Conservation (phyloP, 2,888 invertebrate species). For the Aleiodes alternator region DNA sequence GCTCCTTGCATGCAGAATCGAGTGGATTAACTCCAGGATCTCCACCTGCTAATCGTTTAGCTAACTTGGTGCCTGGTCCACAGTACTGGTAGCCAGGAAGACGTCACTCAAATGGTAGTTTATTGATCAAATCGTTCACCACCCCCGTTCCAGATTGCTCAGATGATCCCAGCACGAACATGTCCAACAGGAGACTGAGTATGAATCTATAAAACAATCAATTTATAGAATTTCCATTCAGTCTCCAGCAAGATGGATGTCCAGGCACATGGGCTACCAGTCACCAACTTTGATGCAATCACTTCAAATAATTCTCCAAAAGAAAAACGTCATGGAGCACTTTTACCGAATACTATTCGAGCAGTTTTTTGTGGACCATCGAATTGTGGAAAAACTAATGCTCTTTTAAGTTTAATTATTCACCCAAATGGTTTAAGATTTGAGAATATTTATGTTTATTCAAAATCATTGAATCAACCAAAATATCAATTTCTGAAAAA, state of each 20-base stretch:
- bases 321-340: too few relatives aligned
- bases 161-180: conserved; percentile 19
- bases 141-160: neutral
- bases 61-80: conserved; percentile 54
- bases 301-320: too few relatives aligned
- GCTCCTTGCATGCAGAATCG: conserved; percentile 66
- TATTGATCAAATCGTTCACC: conserved; percentile 44
- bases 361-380: too few relatives aligned
- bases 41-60: conserved; percentile 53
- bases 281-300: neutral
- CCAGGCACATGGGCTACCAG: neutral
- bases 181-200: neutral
- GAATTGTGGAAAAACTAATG: too few relatives aligned
- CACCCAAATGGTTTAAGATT: too few relatives aligned
- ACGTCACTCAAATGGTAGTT: conserved; percentile 22
- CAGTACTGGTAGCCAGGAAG: too few relatives aligned
- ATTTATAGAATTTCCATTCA: neutral
- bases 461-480: too few relatives aligned
- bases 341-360: too few relatives aligned
- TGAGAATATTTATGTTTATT: too few relatives aligned
- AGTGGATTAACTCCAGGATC: conserved; percentile 54
- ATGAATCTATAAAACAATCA: neutral
- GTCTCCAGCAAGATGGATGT: neutral
- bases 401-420: too few relatives aligned
- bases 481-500: too few relatives aligned